Conservation (phyloP, 2,797 vertebrate genomes). For the Nannoperca australis region DNA sequence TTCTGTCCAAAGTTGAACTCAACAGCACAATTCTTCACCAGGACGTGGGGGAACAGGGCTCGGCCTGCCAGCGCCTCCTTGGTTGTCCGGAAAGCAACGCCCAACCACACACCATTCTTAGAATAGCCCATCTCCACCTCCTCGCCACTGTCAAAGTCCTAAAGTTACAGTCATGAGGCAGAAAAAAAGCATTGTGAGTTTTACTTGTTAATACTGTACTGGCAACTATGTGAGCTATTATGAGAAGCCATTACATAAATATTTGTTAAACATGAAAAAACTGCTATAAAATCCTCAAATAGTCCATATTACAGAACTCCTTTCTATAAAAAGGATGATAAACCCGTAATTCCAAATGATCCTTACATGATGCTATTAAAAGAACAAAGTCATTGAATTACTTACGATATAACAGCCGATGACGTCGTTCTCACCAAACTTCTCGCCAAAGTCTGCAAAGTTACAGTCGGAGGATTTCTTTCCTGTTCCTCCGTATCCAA, state of each 20-base stretch:
- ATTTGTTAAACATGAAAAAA: background rate
- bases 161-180: background rate
- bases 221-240: background rate
- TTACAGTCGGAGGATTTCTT: constrained; percentile 93
- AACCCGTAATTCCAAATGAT: background rate
- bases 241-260: background rate
- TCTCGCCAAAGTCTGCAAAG: constrained; percentile 93
- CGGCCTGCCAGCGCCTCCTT: constrained; percentile 86
- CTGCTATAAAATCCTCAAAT: background rate
- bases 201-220: background rate
- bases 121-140: constrained; percentile 90
- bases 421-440: constrained; percentile 93
- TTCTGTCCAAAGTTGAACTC: constrained; percentile 96
- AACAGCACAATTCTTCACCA: constrained; percentile 93
- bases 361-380: background rate
- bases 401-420: constrained; percentile 93
- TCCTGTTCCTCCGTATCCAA: constrained; percentile 94
- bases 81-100: constrained; percentile 86
- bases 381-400: constrained; percentile 5
- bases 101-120: constrained; percentile 91
- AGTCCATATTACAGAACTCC: background rate
- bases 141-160: constrained; percentile 91
- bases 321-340: background rate
- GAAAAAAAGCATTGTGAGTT: background rate
- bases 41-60: constrained; percentile 91